Base-by-base conservation (phyloP, 2,797 vertebrate genomes). In the Anguilla marmorata region DNA sequence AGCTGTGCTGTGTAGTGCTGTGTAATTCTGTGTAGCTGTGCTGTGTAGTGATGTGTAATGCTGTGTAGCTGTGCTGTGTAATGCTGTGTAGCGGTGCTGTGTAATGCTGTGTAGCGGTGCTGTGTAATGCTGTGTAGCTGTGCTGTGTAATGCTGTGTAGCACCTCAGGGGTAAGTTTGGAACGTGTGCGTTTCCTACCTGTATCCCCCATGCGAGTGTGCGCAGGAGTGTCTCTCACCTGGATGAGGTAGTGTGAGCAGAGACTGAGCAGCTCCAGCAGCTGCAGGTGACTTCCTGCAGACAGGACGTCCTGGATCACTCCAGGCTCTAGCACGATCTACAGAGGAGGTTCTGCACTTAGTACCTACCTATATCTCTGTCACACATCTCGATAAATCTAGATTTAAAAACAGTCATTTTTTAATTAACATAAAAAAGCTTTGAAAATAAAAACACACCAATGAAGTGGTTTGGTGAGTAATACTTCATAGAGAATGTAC, bases 281-380 rank as follows among this genome's bases (percentile, higher is more conserved):
- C 94, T 99, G 98, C 88, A 99, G 97, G 93, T 99, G 98, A 92
- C 98, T 99, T 85, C 98, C 98, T 90, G 98, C 98, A 89, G 98
- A 98, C 91, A 99, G 92, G 89, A 99, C 98, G 16, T 99, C 98
- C 92, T 99, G 98, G 92, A 99, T 97, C 92, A 98, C 97, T 0
- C 96, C 96, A 1, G 98, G 98, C 92, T 99, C 98, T 95, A 99
- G 93, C 86, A 98, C 91, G 90, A 99, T 98, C 98, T 99, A 92
- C 24, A 33, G 84, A 86, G 24, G 16, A 19, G 54, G 84, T 30
- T 90, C 90, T 91, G 88, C 89, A 89, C 92, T 92, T 91, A 74
- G 45, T 69, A 37, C 88, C 48, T 85, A 16, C 58, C 86, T 50
- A 48, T 16, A 33, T 54, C 45, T 52, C 66, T 72, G 66, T 72